A percentile compares a stretch with the other conserved stretches of the same genome.
phyloP scores from a whole-genome alignment of 2,797 vertebrate genomes.

The Peromyscus attwateri region DNA sequence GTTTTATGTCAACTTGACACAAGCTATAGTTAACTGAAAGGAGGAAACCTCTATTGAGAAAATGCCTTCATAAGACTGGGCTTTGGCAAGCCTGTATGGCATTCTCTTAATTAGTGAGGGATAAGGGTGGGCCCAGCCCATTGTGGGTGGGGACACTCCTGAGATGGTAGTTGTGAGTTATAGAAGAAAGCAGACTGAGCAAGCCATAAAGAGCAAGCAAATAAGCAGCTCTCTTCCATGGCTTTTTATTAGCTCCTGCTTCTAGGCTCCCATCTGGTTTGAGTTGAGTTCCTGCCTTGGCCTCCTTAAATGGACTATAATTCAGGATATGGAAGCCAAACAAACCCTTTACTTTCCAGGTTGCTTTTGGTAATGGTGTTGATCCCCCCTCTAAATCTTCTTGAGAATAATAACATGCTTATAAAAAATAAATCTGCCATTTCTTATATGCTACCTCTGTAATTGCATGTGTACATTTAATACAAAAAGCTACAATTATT shows the following conservation, averaged over 20 bases:
- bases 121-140: background rate
- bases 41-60: background rate
- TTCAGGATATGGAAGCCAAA: background rate
- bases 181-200: background rate
- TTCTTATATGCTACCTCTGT: no score
- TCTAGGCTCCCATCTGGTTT: background rate
- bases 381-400: background rate
- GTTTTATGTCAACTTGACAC: no score
- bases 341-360: background rate
- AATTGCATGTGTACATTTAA: no score
- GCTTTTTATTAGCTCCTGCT: background rate
- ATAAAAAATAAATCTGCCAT: no score
- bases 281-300: background rate
- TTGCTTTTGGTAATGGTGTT: background rate
- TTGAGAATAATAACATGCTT: background rate
- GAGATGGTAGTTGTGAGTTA: background rate
- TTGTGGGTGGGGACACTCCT: background rate
- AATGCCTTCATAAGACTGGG: background rate
- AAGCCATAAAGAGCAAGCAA: background rate
- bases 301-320: background rate
- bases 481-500: no score
- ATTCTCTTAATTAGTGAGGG: background rate
- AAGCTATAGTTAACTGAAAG: background rate
- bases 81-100: background rate
- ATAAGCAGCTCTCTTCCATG: no score